Evolutionary conservation across 2,113 vertebrate species (phyloP), one percentile per base, ranked within the genome.

Genomic region (Mesitornis unicolor): DNA sequence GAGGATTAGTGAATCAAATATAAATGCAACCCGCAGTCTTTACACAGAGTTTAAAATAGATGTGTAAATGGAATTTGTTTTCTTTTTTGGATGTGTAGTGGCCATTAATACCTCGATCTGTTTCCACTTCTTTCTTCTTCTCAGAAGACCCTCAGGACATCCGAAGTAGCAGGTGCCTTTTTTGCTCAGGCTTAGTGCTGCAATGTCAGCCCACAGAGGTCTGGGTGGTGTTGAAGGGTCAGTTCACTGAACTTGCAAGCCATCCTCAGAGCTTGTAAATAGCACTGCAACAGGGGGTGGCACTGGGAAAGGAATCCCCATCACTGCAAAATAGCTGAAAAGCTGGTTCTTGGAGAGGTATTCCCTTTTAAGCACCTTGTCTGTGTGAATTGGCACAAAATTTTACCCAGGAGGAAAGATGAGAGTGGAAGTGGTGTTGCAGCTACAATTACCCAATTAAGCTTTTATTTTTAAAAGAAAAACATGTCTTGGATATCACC

Each of bases 161-260:
- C 5, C 15, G 19, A 60, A 57, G 29, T 14, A 42, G 33, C 56
- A 84, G 60, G 21, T 64, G 6, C 4, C 54, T 26, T n/a, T 61
- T 77, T 73, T 35, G 4, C 20, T 50, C 28, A 24, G 40, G 24
- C 10, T 43, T 20, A 45, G 8, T 11, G 9, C 5, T 54, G 22
- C 0, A 2, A 20, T 36, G 31, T 15, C 57, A 57, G 20, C n/a
- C n/a, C n/a, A n/a, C n/a, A n/a, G n/a, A n/a, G n/a, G n/a, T n/a
- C n/a, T n/a, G n/a, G n/a, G 16, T 24, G 13, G 21, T n/a, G 17
- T 60, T 33, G 22, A 75, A 43, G 0, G 0, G 18, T 18, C 17
- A 19, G 19, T 53, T 56, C 40, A 10, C 29, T 63, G 56, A 63
- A 33, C 6, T 51, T 67, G 21, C 17, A 68, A 50, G 31, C 16